Evolutionary conservation across 2,113 vertebrate genomes (phyloP).

Genomic region (Nothobranchius furzeri): DNA sequence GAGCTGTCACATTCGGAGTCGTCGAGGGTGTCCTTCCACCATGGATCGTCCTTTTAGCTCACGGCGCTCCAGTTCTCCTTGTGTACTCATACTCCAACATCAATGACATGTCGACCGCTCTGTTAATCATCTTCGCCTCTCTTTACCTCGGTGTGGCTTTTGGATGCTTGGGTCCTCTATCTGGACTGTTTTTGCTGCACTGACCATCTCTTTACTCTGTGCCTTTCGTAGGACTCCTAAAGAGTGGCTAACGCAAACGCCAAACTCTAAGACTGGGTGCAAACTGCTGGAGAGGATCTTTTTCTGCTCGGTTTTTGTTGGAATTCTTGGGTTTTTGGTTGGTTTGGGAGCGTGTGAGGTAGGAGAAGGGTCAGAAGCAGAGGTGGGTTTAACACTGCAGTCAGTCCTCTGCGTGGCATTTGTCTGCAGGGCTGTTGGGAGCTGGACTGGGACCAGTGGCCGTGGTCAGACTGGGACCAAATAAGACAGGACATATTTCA

Average conservation of each 20-base stretch:
- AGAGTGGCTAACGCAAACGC: constrained; percentile 1
- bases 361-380: constrained; percentile 20
- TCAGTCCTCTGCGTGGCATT: constrained; percentile 65
- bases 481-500: constrained; percentile 28
- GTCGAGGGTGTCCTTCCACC: constrained; percentile 42
- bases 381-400: constrained; percentile 51
- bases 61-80: constrained; percentile 41
- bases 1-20: constrained; percentile 46
- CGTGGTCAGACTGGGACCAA: constrained; percentile 41
- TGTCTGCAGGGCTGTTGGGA: constrained; percentile 60
- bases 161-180: constrained; percentile 45
- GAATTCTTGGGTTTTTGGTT: constrained; percentile 53
- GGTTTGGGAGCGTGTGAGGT: constrained; percentile 40
- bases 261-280: constrained; percentile 15
- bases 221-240: constrained; percentile 45
- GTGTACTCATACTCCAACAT: constrained; percentile 56
- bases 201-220: constrained; percentile 41
- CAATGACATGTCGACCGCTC: constrained; percentile 59
- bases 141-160: constrained; percentile 50
- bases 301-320: constrained; percentile 62
- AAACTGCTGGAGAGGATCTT: constrained; percentile 53
- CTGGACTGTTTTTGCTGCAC: constrained; percentile 38
- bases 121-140: constrained; percentile 63
- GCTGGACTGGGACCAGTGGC: constrained; percentile 66
- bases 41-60: constrained; percentile 37